These are phyloP conservation scores for Sminthopsis crassicaudata DNA, from an alignment of 2,113 vertebrate species.

Conservation along the genomic window DNA sequence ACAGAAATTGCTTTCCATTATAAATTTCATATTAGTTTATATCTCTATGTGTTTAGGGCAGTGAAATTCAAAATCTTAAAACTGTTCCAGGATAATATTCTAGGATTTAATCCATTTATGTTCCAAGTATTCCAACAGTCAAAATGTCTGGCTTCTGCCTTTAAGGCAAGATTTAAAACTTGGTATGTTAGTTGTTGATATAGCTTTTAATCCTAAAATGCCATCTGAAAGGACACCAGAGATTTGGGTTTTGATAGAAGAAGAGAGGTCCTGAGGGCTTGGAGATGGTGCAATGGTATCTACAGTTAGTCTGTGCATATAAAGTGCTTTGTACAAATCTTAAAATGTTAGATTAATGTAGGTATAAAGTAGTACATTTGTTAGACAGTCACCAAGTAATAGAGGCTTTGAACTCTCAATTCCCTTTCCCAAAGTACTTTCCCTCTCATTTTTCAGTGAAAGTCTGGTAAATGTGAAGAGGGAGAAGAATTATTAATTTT, in stretches of 20 bases:
- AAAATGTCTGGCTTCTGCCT: background rate
- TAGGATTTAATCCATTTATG: background rate
- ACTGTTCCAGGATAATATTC: background rate
- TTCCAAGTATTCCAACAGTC: background rate
- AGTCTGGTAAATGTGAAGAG: background rate
- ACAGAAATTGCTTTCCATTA: constrained; percentile 58
- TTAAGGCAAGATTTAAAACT: background rate
- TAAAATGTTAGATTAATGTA: background rate
- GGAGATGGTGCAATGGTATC: background rate
- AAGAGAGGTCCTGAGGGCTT: background rate
- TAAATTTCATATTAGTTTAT: constrained; percentile 56
- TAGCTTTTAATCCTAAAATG: background rate
- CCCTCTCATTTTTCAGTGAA: background rate
- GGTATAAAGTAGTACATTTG: background rate
- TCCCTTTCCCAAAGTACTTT: background rate
- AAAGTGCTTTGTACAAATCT: background rate
- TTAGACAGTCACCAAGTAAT: background rate
- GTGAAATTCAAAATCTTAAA: constrained; percentile 35
- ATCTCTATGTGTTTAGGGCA: constrained; percentile 57
- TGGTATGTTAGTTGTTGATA: background rate
- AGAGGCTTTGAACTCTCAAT: background rate
- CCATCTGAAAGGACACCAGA: background rate
- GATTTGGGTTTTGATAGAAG: background rate
- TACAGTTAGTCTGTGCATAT: background rate
- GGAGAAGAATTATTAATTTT: background rate